Conservation (phyloP, 2,888 invertebrate genomes). For the Diadegma fenestrale region DNA sequence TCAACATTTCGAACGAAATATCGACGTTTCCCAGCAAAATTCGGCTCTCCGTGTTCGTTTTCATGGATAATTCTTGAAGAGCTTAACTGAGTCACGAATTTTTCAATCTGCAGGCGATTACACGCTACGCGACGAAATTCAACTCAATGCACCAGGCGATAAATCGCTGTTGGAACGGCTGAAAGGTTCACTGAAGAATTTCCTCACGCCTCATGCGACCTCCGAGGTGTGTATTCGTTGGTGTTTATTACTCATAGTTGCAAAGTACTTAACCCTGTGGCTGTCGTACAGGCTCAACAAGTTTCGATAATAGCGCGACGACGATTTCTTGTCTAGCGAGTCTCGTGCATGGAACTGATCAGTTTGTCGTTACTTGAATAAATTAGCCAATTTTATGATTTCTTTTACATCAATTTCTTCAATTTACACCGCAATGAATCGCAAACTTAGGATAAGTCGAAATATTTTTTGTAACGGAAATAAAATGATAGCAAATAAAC, state of each 20-base stretch:
- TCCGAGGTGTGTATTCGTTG: conserved; percentile 81
- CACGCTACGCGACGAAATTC: conserved; percentile 77
- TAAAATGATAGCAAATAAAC: not conserved
- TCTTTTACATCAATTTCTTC: conserved; percentile 19
- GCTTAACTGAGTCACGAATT: not conserved
- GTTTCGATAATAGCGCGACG: conserved; percentile 32
- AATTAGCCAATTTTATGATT: conserved; percentile 21
- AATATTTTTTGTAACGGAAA: not conserved
- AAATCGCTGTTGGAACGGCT: conserved; percentile 81
- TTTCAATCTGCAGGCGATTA: conserved; percentile 74
- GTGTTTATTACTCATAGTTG: conserved; percentile 74
- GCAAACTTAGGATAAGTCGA: not conserved
- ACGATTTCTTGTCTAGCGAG: too few relatives aligned
- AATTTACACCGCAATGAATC: not conserved
- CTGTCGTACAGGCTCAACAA: conserved; percentile 55
- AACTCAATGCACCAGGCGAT: conserved; percentile 81
- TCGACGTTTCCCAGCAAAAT: too few relatives aligned
- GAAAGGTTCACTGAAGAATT: conserved; percentile 81
- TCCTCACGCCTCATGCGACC: conserved; percentile 78
- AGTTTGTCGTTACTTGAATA: conserved; percentile 1
- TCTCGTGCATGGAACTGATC: not conserved
- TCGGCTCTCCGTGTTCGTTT: not conserved
- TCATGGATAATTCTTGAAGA: not conserved
- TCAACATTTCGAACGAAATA: too few relatives aligned
- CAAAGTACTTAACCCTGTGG: conserved; percentile 69